Base-by-base conservation (phyloP, 2,113 vertebrate genomes). In the Corynorhinus townsendii region DNA sequence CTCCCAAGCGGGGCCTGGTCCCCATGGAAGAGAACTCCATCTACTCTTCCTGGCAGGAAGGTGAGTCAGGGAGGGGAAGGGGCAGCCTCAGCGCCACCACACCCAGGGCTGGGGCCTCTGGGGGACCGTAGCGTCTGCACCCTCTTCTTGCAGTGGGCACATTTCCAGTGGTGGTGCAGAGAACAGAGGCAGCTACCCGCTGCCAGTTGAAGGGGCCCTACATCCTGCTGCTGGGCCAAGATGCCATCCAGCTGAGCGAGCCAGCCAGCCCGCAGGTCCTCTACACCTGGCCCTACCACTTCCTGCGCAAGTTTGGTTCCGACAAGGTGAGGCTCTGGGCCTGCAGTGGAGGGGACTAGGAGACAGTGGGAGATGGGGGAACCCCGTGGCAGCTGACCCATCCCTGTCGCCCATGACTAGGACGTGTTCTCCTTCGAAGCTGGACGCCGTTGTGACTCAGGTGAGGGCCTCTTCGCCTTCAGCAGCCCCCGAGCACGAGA, bases 401-500 rank as follows among this genome's bases (percentile, higher is more conserved):
- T 28, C 20, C 20, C 7, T 54, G 59, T 40, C 28, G 0, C 68
- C 71, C 8, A 1, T 77, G 17, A 1, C 0, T 95, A 98, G 98
- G 96, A 69, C 0, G 9, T 98, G 76, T 98, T 99, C 96, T 98
- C 98, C 95, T 98, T 99, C 0, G 99, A 99, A 96, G 99, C 99
- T 0, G 99, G 99, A 45, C 99, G 98, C 20, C 99, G 98, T 87
- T 99, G 99, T 22, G 97, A 99, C 52, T 99, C 99, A 0, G 99
- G 99, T 0, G 98, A 99, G 83, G 99, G 99, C 49, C 91, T 98
- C 76, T 99, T 99, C 82, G 98, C 98, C 94, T 99, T 99, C 98
- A 97, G 98, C 96, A 99, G 98, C 76, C 96, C 94, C 0, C 94
- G 98, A 2, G 99, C 98, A 7, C 52, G 30, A 0, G 98, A 99